A percentile compares a stretch with the other conserved stretches of the same genome.
phyloP scores from a whole-genome alignment of 2,113 vertebrate species.

The Callipepla californica region DNA sequence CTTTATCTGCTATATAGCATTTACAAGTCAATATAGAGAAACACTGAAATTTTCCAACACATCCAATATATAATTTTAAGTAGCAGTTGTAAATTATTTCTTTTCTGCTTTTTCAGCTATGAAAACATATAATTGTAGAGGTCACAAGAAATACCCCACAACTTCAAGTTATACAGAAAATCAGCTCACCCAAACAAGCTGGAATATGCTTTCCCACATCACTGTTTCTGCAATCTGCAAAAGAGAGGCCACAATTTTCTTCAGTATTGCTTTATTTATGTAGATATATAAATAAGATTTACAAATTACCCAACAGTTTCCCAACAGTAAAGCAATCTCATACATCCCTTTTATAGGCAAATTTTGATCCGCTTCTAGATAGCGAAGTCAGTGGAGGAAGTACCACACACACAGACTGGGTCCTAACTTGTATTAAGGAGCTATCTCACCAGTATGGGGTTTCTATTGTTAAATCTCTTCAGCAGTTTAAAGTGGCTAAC shows the following conservation, averaged over 20 bases:
- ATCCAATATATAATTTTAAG: not conserved
- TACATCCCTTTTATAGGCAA: not conserved
- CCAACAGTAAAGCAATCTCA: not conserved
- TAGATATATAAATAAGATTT: not conserved
- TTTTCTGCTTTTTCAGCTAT: not conserved
- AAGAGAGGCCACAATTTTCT: slow-evolving; percentile 13
- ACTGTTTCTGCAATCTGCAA: slow-evolving; percentile 82
- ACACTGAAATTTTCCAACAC: not conserved
- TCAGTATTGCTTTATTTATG: not conserved
- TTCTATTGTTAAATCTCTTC: not conserved
- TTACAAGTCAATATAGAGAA: not conserved
- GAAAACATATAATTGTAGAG: not conserved
- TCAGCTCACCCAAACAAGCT: slow-evolving; percentile 86
- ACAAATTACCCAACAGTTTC: not conserved
- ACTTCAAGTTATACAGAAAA: not conserved
- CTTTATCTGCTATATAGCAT: not conserved
- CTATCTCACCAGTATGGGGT: not conserved
- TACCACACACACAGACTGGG: not conserved
- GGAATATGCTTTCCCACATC: slow-evolving; percentile 82
- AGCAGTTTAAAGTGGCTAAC: not conserved
- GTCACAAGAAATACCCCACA: not conserved
- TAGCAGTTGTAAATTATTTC: not conserved
- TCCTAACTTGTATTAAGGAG: not conserved
- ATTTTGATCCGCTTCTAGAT: not conserved
- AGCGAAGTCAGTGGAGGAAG: not conserved